phyloP scores from a whole-genome alignment of 2,888 invertebrate species.

The Morpho achilles region DNA sequence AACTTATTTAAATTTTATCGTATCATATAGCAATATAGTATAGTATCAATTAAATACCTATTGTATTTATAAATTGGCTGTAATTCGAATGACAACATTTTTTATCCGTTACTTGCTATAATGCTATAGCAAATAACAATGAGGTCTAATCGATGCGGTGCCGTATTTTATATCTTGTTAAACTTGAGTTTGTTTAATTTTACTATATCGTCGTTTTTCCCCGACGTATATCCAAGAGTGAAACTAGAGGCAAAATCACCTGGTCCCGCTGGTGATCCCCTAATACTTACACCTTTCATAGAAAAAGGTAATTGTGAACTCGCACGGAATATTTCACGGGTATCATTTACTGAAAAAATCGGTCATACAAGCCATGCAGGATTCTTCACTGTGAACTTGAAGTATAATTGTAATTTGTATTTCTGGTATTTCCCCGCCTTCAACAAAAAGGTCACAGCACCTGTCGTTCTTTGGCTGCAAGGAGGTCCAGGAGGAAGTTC shows the following conservation, averaged over 20 bases:
- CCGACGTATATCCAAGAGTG: conserved; percentile 55
- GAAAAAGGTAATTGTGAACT: conserved; percentile 66
- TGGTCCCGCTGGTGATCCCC: conserved; percentile 55
- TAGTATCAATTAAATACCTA: too few species aligned
- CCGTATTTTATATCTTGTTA: not conserved
- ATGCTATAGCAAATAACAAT: not conserved
- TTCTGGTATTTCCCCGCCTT: conserved; percentile 83
- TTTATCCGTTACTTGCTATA: too few species aligned
- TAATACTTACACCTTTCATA: conserved; percentile 80
- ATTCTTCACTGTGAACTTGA: conserved; percentile 80
- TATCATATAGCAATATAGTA: too few species aligned
- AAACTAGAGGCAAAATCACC: conserved; percentile 39
- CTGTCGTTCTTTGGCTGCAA: conserved; percentile 78
- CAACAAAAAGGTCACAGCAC: conserved; percentile 54
- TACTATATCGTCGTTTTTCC: conserved; percentile 34
- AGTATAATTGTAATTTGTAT: conserved; percentile 78
- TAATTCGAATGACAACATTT: too few species aligned
- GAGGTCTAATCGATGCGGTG: not conserved
- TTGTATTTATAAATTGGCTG: too few species aligned
- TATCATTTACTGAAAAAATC: conserved; percentile 50
- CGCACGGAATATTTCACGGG: conserved; percentile 63
- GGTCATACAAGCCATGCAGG: conserved; percentile 79
- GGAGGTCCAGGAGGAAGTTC: conserved; percentile 80
- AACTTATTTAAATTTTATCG: too few species aligned
- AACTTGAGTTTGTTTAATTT: not conserved